Percentiles rank a stretch among this genome's conserved stretches.
Conservation (phyloP, 2,888 invertebrate species). For the Thymelicus sylvestris region DNA sequence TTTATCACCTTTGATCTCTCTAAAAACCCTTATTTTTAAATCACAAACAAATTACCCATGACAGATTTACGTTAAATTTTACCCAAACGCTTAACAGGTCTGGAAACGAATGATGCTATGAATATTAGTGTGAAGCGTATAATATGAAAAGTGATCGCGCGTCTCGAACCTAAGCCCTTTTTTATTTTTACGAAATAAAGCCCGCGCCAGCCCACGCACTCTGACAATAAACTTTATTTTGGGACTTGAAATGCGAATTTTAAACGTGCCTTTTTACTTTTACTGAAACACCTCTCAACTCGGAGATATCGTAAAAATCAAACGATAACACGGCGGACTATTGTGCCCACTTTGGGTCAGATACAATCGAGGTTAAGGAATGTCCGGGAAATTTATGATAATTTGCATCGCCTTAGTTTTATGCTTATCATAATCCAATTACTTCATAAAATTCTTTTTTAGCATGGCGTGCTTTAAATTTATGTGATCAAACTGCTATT, state of each 20-base stretch:
- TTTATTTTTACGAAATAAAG: constrained; percentile 51
- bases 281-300: constrained; percentile 60
- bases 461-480: too few species aligned
- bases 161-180: constrained; percentile 26
- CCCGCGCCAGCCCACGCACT: constrained; percentile 58
- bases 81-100: constrained; percentile 35
- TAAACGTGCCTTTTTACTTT: constrained; percentile 60
- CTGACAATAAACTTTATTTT: constrained; percentile 77
- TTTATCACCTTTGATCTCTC: constrained; percentile 14
- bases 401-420: constrained; percentile 7
- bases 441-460: not conserved
- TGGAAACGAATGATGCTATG: constrained; percentile 37
- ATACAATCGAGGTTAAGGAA: constrained; percentile 18
- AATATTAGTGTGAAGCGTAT: constrained; percentile 36
- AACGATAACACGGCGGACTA: constrained; percentile 53
- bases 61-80: constrained; percentile 36
- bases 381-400: constrained; percentile 11
- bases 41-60: constrained; percentile 34
- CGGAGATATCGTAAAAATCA: constrained; percentile 60
- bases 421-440: constrained; percentile 6
- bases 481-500: too few species aligned
- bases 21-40: constrained; percentile 21
- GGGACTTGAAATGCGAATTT: constrained; percentile 63
- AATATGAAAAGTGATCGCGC: constrained; percentile 40
- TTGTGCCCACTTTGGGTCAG: constrained; percentile 27